Percentiles rank a stretch among this genome's conserved stretches.
Evolutionary conservation across 2,113 vertebrate genomes (phyloP).

Genomic region (Diadophis punctatus): DNA sequence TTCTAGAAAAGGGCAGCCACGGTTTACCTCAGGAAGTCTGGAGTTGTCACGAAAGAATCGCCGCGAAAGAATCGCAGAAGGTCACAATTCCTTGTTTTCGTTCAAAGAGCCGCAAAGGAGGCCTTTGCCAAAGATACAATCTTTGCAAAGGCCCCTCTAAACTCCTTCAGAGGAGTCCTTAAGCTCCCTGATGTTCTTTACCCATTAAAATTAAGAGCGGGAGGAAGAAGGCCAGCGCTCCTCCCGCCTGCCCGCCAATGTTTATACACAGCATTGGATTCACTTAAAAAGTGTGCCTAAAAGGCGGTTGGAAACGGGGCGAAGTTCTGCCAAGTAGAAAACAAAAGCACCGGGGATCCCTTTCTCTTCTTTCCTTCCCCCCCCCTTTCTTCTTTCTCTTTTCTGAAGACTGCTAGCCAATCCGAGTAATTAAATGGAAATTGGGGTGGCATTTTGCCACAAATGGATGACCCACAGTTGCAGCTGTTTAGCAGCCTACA

Average conservation of each 20-base stretch:
- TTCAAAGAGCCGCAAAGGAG: constrained; percentile 61
- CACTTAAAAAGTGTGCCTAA: not conserved
- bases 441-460: constrained; percentile 12
- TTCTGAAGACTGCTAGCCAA: not conserved
- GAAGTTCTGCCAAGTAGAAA: not conserved
- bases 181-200: constrained; percentile 48
- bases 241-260: constrained; percentile 42
- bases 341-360: not conserved
- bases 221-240: constrained; percentile 45
- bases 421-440: constrained; percentile 13
- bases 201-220: constrained; percentile 45
- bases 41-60: constrained; percentile 57
- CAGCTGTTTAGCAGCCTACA: constrained; percentile 36
- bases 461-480: constrained; percentile 38
- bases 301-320: not conserved
- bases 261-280: constrained; percentile 52
- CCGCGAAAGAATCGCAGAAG: constrained; percentile 66
- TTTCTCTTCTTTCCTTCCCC: too few species aligned
- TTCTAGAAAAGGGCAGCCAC: constrained; percentile 58
- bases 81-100: constrained; percentile 64
- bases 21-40: constrained; percentile 61
- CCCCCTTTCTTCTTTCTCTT: not conserved
- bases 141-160: constrained; percentile 63
- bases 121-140: constrained; percentile 67
- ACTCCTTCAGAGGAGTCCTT: constrained; percentile 60